Evolutionary conservation across 2,888 invertebrate genomes (phyloP).

Genomic region (Leptinotarsa peninsularis): DNA sequence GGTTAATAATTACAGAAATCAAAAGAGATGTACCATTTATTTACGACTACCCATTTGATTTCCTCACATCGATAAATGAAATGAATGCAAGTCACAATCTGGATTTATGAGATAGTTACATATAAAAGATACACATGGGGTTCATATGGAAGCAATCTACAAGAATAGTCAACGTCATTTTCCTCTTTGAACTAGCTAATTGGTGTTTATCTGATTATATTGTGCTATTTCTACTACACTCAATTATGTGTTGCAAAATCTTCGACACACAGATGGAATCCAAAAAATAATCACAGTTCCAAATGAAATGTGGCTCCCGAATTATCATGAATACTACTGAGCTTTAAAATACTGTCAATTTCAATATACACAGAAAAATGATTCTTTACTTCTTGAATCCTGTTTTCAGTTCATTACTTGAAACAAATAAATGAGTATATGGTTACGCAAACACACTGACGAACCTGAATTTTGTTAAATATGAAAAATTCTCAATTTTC

Average conservation of each 20-base stretch:
- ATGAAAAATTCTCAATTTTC: too few relatives aligned
- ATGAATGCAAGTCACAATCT: background rate
- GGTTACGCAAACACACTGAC: too few relatives aligned
- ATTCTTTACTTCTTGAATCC: background rate
- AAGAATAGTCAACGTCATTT: background rate
- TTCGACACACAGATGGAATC: background rate
- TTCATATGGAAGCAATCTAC: background rate
- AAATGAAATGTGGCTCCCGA: background rate
- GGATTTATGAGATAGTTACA: background rate
- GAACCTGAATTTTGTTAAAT: too few relatives aligned
- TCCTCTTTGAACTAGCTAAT: background rate
- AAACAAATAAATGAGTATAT: too few relatives aligned
- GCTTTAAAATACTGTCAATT: background rate
- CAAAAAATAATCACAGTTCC: background rate
- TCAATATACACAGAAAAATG: background rate
- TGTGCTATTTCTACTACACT: background rate
- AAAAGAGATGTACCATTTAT: background rate
- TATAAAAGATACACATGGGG: background rate
- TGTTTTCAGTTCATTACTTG: background rate
- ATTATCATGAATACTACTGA: background rate
- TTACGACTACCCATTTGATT: constrained; percentile 12
- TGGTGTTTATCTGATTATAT: background rate
- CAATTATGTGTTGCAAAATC: background rate
- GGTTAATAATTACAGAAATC: constrained; percentile 2
- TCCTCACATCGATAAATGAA: constrained; percentile 1